Evolutionary conservation across 2,888 invertebrate genomes (phyloP).

Genomic region (Tenthredo mesomela): DNA sequence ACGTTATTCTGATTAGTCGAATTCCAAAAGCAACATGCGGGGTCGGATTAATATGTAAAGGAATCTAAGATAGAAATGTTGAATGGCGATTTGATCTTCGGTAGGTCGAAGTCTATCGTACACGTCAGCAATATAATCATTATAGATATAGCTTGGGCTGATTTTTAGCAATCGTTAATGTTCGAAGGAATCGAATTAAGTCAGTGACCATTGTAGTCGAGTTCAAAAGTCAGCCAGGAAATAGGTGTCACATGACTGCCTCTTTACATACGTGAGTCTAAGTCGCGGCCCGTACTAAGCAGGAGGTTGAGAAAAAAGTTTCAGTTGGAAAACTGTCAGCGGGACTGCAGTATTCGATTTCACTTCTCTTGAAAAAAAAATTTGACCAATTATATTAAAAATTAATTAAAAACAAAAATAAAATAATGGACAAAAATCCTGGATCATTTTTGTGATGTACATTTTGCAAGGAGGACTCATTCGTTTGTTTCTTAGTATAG

Average conservation of each 20-base stretch:
- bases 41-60: neutral
- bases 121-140: neutral
- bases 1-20: neutral
- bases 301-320: neutral
- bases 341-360: neutral
- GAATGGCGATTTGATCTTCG: neutral
- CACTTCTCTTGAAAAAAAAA: neutral
- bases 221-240: constrained; percentile 53
- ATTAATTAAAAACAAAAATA: neutral
- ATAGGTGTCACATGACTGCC: constrained; percentile 29
- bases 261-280: constrained; percentile 1
- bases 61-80: neutral
- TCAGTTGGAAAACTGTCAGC: constrained; percentile 28
- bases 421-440: neutral
- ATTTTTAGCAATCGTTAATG: constrained; percentile 4
- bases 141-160: neutral
- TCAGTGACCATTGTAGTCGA: constrained; percentile 47
- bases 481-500: neutral
- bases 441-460: constrained; percentile 32
- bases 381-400: neutral
- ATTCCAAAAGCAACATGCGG: neutral
- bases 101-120: neutral
- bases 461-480: neutral
- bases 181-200: constrained; percentile 29
- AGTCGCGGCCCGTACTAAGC: neutral